Evolutionary conservation across 2,113 vertebrate species (phyloP).

Genomic region (Coreoperca whiteheadi): DNA sequence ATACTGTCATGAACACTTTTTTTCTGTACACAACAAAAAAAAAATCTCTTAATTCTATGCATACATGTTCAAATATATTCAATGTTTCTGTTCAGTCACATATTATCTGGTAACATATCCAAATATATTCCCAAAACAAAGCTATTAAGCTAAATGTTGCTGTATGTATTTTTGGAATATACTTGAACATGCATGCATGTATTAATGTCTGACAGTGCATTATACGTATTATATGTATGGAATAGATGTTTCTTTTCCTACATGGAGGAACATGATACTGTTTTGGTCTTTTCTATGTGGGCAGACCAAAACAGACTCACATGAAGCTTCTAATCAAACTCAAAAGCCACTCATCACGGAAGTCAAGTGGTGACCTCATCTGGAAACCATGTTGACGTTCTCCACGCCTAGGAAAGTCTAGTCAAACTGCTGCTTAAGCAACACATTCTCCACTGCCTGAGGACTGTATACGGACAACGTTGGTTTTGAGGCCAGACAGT

Average conservation of each 20-base stretch:
- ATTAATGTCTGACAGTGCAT: conserved; percentile 36
- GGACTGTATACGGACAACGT: background rate
- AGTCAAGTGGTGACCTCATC: conserved; percentile 59
- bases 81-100: background rate
- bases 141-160: background rate
- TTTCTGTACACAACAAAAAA: no score
- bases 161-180: background rate
- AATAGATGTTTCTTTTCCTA: conserved; percentile 19
- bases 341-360: conserved; percentile 28
- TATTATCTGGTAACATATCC: background rate
- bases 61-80: conserved; percentile 44
- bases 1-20: conserved; percentile 37
- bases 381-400: conserved; percentile 31
- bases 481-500: conserved; percentile 37
- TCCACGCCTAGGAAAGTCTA: conserved; percentile 29
- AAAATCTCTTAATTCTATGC: background rate
- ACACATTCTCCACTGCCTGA: background rate
- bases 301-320: conserved; percentile 6
- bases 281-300: conserved; percentile 34
- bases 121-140: conserved; percentile 7
- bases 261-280: background rate
- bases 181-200: conserved; percentile 24
- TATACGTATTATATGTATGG: conserved; percentile 46
- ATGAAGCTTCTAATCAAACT: conserved; percentile 56
- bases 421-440: conserved; percentile 48